Base-by-base conservation (phyloP, 2,888 invertebrate species). In the Agonopterix heracliana region DNA sequence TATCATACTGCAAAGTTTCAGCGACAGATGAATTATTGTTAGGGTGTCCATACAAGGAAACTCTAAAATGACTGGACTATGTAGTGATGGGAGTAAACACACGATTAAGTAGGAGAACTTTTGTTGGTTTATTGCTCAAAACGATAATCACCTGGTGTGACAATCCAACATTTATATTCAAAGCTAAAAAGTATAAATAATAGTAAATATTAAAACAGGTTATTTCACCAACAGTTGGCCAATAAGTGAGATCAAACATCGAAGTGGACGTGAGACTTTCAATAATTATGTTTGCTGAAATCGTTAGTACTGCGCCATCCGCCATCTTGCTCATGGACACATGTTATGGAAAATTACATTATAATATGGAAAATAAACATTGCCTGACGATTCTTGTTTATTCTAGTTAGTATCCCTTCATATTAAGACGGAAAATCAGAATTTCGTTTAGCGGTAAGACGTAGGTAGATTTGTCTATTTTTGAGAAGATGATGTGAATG, bases 261-360 rank as follows among this genome's bases (percentile, higher is more conserved):
- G 55, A 52, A 52, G 52, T 64, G 71, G 69, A 81, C 74, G 84
- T 84, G 86, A 69, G 85, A 86, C 83, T 81, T 81, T 71, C 80
- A 81, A 85, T 86, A 86, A 87, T 87, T 81, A 82, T 85, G 81
- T 87, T 85, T 87, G 78, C 79, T 61, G 70, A 76, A 79, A 74
- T 68, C 63, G 80, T 87, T 87, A 86, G 81, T 72, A 57, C 46
- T 52, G 49, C 68, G 59, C 26, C 26, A 26, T 26, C 26, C 26
- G 78, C 80, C 82, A 81, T 80, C 74, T 80, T 81, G 73, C 14
- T 26, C 36, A 34, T 11, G 46, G 48, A 36, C 46, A 14, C 48
- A 48, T 49, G 48, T 52, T 49, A 49, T 52, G 51, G 51, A 52
- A 52, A 52, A 52, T 52, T 44, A 52, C 51, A 44, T 52, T 52